These are phyloP conservation scores for Oscheius sp. DNA, from an alignment of 1,140 invertebrate genomes.

Conservation along the genomic window DNA sequence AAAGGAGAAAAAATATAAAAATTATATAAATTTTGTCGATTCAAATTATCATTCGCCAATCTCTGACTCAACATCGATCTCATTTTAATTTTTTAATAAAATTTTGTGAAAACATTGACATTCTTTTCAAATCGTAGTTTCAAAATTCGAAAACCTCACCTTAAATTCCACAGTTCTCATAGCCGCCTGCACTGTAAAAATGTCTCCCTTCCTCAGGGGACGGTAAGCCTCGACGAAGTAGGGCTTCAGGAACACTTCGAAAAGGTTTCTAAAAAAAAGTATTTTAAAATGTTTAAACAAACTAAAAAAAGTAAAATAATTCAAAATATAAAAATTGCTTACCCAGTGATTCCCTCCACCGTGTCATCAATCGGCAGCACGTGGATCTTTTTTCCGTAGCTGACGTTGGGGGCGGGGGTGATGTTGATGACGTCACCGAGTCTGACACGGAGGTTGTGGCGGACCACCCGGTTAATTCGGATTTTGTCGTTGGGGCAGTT, in stretches of 20 bases:
- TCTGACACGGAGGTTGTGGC: constrained; percentile 94
- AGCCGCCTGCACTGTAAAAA: constrained; percentile 94
- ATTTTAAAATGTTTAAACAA: neutral
- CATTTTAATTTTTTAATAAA: neutral
- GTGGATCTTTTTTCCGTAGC: constrained; percentile 96
- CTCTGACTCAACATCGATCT: no score
- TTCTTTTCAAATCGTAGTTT: neutral
- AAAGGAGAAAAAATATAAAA: no score
- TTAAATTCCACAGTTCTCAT: constrained; percentile 99
- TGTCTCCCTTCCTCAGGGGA: constrained; percentile 95
- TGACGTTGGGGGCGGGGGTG: constrained; percentile 87
- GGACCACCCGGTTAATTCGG: constrained; percentile 95
- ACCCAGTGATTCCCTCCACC: constrained; percentile 94
- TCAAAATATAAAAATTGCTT: no score
- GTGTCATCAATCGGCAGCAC: constrained; percentile 98
- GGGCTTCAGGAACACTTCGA: constrained; percentile 98
- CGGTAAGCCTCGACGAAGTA: constrained; percentile 98
- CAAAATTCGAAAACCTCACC: constrained; percentile 66
- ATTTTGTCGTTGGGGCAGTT: constrained; percentile 94
- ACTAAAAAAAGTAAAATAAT: no score
- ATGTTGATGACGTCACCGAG: constrained; percentile 84
- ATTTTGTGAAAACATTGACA: neutral
- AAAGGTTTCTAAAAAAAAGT: constrained; percentile 79
- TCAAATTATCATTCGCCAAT: no score
- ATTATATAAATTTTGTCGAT: no score